Conservation (phyloP, 2,113 vertebrate species). For the Tenrec ecaudatus region DNA sequence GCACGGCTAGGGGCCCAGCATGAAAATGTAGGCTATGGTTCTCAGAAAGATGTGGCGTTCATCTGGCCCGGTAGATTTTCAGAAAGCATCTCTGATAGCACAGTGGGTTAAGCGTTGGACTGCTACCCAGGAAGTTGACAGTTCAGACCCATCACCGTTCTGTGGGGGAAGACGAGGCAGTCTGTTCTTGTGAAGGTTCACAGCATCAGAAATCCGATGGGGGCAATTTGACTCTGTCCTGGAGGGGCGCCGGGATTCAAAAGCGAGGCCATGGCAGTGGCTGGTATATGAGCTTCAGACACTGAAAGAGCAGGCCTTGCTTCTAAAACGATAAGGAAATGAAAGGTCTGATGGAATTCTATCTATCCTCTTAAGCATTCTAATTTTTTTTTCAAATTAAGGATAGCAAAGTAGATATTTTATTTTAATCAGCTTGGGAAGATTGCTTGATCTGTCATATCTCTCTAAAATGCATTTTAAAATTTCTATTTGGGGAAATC, state of each 20-base stretch:
- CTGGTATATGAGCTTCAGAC: background rate
- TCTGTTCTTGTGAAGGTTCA: too few species aligned
- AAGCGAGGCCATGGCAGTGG: too few species aligned
- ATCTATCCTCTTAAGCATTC: background rate
- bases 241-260: too few species aligned
- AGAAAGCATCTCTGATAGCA: too few species aligned
- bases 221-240: too few species aligned
- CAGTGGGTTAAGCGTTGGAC: too few species aligned
- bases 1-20: background rate
- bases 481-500: slow-evolving; percentile 37
- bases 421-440: slow-evolving; percentile 61
- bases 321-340: background rate
- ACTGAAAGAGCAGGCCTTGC: background rate
- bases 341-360: background rate
- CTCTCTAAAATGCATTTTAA: slow-evolving; percentile 48
- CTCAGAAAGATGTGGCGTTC: background rate
- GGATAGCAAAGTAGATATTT: slow-evolving; percentile 30
- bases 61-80: too few species aligned
- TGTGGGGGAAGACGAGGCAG: too few species aligned
- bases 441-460: slow-evolving; percentile 9
- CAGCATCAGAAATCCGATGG: too few species aligned
- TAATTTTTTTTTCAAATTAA: slow-evolving; percentile 34
- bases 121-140: too few species aligned
- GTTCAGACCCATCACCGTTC: too few species aligned
- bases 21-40: background rate